Percentiles rank a stretch among this genome's conserved stretches.
Evolutionary conservation across 2,797 vertebrate genomes (phyloP).

Genomic region (Emys orbicularis): DNA sequence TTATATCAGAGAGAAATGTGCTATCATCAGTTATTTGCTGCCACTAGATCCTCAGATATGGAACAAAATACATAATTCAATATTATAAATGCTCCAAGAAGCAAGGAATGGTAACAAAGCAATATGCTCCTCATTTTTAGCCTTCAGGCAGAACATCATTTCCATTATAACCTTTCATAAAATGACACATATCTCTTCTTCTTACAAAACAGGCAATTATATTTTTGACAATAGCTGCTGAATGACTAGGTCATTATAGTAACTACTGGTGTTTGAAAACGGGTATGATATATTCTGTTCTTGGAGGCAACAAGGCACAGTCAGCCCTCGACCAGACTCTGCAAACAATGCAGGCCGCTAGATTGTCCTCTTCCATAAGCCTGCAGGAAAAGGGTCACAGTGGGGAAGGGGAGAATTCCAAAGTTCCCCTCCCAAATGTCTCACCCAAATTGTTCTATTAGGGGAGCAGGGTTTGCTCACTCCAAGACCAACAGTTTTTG

Average conservation of each 20-base stretch:
- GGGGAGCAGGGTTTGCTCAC: background rate
- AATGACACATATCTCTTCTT: background rate
- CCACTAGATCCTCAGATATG: background rate
- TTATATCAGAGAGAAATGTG: background rate
- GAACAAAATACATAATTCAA: background rate
- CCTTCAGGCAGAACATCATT: background rate
- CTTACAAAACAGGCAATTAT: background rate
- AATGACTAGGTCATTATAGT: background rate
- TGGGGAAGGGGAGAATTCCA: background rate
- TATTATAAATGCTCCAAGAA: background rate
- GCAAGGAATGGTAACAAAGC: constrained; percentile 1
- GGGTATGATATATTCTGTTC: background rate
- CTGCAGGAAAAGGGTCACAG: background rate
- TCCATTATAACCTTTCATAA: background rate
- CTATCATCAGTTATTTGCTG: background rate
- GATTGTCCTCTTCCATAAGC: background rate
- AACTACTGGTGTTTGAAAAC: background rate
- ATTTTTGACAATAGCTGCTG: background rate
- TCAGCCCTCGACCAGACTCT: background rate
- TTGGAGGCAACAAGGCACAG: background rate
- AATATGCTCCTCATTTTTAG: background rate
- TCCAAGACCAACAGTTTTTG: background rate
- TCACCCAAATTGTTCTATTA: background rate
- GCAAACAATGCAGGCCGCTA: accelerated
- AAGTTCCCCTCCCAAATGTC: background rate